These are phyloP conservation scores for Parnassius smintheus DNA, from an alignment of 2,888 invertebrate species.

Conservation along the genomic window DNA sequence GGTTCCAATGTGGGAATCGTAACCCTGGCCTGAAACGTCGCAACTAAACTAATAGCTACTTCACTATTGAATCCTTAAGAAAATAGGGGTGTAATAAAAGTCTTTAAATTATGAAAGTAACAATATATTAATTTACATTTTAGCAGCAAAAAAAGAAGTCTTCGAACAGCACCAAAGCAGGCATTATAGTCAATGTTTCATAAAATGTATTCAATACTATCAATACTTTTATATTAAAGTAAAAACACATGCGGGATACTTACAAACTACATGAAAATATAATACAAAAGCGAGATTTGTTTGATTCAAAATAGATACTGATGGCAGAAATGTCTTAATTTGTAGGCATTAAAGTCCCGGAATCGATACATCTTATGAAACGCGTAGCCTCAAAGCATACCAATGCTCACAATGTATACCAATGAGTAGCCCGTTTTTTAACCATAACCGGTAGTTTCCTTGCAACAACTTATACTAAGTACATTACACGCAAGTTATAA, in stretches of 20 bases:
- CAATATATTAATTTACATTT: conserved; percentile 63
- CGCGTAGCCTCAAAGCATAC: conserved; percentile 50
- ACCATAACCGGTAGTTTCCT: conserved; percentile 44
- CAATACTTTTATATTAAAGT: conserved; percentile 36
- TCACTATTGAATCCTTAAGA: too few species aligned
- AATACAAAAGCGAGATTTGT: conserved; percentile 61
- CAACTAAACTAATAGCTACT: too few species aligned
- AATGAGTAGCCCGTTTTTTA: conserved; percentile 35
- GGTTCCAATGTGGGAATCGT: too few species aligned
- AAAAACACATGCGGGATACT: conserved; percentile 51
- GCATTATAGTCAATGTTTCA: conserved; percentile 68
- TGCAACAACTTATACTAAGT: conserved; percentile 62
- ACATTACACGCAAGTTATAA: conserved; percentile 52
- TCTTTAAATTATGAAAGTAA: conserved; percentile 47
- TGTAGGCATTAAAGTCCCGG: conserved; percentile 63
- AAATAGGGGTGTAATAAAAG: conserved; percentile 31
- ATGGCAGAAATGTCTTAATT: conserved; percentile 41
- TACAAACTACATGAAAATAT: conserved; percentile 73
- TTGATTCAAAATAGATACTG: conserved; percentile 31
- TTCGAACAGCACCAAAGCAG: conserved; percentile 56
- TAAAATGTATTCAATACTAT: conserved; percentile 59
- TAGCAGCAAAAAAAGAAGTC: conserved; percentile 64
- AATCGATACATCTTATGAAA: conserved; percentile 69
- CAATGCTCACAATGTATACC: conserved; percentile 23
- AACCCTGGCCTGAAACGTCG: too few species aligned